Percentiles rank a stretch among this genome's conserved stretches.
These are phyloP conservation scores for Pagetopsis macropterus DNA, from an alignment of 2,797 vertebrate genomes.

Conservation along the genomic window DNA sequence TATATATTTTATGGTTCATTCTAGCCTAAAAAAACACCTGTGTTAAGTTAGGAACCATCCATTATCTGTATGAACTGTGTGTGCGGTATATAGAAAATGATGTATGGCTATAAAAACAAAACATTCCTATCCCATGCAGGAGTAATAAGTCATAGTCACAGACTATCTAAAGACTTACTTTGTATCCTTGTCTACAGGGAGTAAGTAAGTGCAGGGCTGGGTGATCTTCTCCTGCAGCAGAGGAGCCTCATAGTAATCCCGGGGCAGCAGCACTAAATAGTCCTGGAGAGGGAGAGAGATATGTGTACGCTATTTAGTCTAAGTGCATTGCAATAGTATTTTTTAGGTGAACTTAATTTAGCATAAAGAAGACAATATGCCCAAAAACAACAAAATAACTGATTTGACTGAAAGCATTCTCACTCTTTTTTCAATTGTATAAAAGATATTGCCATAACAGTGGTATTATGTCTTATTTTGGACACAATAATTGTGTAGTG, in stretches of 20 bases:
- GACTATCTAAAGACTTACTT: conserved; percentile 66
- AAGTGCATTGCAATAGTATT: too few relatives aligned
- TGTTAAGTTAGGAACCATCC: not conserved
- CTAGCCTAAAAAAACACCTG: too few relatives aligned
- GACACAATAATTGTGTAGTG: too few relatives aligned
- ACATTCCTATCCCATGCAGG: not conserved
- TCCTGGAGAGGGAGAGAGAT: conserved; percentile 81
- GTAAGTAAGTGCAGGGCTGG: conserved; percentile 84
- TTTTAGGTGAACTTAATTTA: too few relatives aligned
- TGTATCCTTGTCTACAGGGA: conserved; percentile 45
- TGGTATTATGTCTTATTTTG: too few relatives aligned
- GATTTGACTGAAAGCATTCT: too few relatives aligned
- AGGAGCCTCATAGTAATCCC: conserved; percentile 90
- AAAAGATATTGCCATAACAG: too few relatives aligned
- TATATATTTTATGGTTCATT: not conserved
- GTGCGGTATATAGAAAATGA: not conserved
- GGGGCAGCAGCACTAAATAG: conserved; percentile 92
- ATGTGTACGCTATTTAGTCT: not conserved
- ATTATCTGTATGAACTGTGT: not conserved
- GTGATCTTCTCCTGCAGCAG: conserved; percentile 86
- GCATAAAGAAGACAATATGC: too few relatives aligned
- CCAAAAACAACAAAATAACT: too few relatives aligned
- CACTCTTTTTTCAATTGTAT: too few relatives aligned
- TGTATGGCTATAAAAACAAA: conserved; percentile 5
- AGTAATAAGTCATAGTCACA: not conserved